phyloP scores from a whole-genome alignment of 2,113 vertebrate species.

The Petroica traversi region DNA sequence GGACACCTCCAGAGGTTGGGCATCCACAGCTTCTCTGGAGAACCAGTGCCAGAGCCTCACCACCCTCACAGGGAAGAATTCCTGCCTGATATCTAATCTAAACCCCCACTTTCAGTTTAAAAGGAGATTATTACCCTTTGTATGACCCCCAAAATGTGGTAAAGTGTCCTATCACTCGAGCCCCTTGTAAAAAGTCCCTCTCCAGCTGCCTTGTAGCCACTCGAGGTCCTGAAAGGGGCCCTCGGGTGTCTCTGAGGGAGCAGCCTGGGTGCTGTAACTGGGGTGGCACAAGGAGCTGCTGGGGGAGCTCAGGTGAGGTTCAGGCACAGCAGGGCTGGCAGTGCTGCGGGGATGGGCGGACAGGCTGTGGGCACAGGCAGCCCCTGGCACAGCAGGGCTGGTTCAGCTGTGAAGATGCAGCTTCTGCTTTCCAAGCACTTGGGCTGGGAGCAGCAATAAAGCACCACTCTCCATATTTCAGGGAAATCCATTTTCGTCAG shows the following conservation, averaged over 20 bases:
- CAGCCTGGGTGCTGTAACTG: background rate
- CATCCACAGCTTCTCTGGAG: background rate
- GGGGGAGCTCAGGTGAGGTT: background rate
- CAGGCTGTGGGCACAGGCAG: fast-evolving
- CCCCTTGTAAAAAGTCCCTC: no score
- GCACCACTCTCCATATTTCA: background rate
- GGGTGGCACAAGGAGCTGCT: fast-evolving
- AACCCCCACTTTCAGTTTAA: background rate
- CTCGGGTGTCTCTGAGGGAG: background rate
- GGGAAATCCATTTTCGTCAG: background rate
- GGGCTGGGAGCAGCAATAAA: background rate
- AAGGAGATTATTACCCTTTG: background rate
- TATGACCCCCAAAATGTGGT: no score
- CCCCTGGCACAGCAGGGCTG: background rate
- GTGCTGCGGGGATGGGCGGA: fast-evolving
- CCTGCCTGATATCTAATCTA: background rate
- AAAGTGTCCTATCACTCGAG: background rate
- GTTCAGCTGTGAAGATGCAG: background rate
- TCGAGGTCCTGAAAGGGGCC: background rate
- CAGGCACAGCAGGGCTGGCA: background rate
- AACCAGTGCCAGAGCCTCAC: background rate
- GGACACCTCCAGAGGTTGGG: background rate
- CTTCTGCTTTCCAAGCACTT: background rate
- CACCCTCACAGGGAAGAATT: background rate
- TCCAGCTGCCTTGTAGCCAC: no score